Conservation (phyloP, 2,888 invertebrate genomes). For the Meloe dianella region DNA sequence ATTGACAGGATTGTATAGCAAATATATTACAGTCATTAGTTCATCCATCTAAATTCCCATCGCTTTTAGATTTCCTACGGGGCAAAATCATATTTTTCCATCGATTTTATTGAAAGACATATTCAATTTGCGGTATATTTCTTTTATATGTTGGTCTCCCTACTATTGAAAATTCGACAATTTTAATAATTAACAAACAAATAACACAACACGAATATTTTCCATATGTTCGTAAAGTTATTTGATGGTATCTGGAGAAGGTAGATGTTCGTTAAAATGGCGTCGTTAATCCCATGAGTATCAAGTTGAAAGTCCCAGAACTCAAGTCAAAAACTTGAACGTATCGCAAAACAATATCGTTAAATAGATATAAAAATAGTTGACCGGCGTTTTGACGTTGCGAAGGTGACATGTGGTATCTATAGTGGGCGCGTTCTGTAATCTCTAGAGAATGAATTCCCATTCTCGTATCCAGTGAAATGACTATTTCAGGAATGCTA, state of each 20-base stretch:
- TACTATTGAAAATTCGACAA: not conserved
- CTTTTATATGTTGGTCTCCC: not conserved
- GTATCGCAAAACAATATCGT: conserved; percentile 41
- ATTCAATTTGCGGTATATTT: conserved; percentile 3
- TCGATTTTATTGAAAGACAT: conserved; percentile 10
- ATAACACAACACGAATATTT: not conserved
- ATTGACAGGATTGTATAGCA: conserved; percentile 17
- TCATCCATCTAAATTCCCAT: conserved; percentile 17
- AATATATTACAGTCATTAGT: conserved; percentile 13
- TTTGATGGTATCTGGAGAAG: not conserved
- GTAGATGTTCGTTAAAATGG: conserved; percentile 9
- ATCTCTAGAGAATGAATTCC: conserved; percentile 35
- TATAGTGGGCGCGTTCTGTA: conserved; percentile 35
- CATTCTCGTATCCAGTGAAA: conserved; percentile 45
- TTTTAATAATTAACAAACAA: not conserved
- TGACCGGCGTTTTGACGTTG: conserved; percentile 35
- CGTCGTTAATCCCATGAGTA: conserved; percentile 13
- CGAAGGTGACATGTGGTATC: conserved; percentile 43
- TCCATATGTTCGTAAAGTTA: not conserved
- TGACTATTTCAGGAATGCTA: conserved; percentile 51
- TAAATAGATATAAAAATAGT: conserved; percentile 42
- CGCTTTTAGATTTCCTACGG: conserved; percentile 15
- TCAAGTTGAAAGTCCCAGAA: conserved; percentile 39
- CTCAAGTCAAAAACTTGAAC: conserved; percentile 36
- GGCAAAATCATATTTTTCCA: conserved; percentile 11